A percentile compares a stretch with the other conserved stretches of the same genome.
Evolutionary conservation across 2,113 vertebrate species (phyloP).

Genomic region (Amphiprion percula): DNA sequence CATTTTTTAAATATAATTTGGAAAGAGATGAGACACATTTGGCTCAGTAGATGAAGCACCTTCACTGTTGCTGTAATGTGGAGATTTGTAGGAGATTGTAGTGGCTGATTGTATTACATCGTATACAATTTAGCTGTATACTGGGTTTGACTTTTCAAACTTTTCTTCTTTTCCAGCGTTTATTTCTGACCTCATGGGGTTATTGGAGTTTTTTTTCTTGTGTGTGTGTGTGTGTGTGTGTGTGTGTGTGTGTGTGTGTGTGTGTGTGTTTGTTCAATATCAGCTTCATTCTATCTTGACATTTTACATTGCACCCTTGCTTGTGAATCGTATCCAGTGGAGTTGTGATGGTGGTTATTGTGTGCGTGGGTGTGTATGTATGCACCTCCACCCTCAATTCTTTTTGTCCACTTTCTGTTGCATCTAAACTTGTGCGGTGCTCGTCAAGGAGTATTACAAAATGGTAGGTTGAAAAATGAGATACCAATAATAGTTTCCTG

Average conservation of each 20-base stretch:
- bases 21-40: constrained; percentile 34
- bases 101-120: constrained; percentile 5
- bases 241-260: no score
- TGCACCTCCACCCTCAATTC: background rate
- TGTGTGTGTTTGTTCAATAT: no score
- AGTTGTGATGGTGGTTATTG: constrained; percentile 30
- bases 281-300: constrained; percentile 49
- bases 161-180: constrained; percentile 1
- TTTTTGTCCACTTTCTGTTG: constrained; percentile 14
- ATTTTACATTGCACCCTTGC: constrained; percentile 48
- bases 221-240: no score
- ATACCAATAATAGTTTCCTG: constrained; percentile 73
- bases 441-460: constrained; percentile 37
- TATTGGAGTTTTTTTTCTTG: constrained; percentile 47
- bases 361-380: constrained; percentile 18
- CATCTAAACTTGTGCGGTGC: background rate
- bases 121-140: background rate
- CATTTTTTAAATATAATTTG: background rate
- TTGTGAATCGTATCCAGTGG: constrained; percentile 41
- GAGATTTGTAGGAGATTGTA: constrained; percentile 18
- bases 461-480: constrained; percentile 66
- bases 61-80: constrained; percentile 26
- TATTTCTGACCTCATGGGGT: constrained; percentile 32
- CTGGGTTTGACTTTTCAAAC: constrained; percentile 4
- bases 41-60: constrained; percentile 30